A percentile compares a stretch with the other conserved stretches of the same genome.
Conservation (phyloP, 92 coral and sea anemone species). For the Virgularia gustaviana region DNA sequence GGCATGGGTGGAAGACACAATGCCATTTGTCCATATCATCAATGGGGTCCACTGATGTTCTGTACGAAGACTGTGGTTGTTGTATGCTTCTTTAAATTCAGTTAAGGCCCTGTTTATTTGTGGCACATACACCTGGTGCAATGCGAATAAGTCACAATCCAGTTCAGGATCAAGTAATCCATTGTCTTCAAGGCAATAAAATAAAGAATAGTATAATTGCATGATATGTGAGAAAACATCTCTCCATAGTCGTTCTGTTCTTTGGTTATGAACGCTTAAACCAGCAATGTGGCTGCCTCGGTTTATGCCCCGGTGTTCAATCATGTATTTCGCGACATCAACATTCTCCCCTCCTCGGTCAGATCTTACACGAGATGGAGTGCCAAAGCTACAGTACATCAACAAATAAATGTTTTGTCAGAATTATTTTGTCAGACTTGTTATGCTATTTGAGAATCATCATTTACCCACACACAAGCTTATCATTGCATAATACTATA, state of each 20-base stretch:
- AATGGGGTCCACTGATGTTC: not conserved
- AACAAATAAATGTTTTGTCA: no score
- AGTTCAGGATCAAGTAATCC: slow-evolving; percentile 20
- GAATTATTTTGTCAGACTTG: no score
- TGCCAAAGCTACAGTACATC: slow-evolving; percentile 31
- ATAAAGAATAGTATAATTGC: slow-evolving; percentile 1
- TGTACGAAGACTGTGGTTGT: not conserved
- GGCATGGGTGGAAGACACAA: not conserved
- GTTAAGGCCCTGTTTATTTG: slow-evolving; percentile 3
- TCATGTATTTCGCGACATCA: slow-evolving; percentile 12
- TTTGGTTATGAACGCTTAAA: slow-evolving; percentile 16
- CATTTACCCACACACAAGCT: no score
- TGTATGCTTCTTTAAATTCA: not conserved
- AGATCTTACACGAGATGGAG: slow-evolving; percentile 28
- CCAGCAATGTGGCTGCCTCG: slow-evolving; percentile 35
- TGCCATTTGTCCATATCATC: not conserved
- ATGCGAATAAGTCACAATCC: slow-evolving; percentile 3
- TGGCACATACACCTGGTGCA: slow-evolving; percentile 3
- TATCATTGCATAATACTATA: no score
- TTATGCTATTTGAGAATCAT: no score
- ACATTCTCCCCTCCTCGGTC: slow-evolving; percentile 32
- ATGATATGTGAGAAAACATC: slow-evolving; percentile 5
- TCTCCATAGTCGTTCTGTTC: slow-evolving; percentile 31
- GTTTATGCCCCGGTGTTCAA: slow-evolving; percentile 7
- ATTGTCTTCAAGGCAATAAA: slow-evolving; percentile 29